Conservation (phyloP, 2,888 invertebrate genomes). For the Rhagonycha fulva region DNA sequence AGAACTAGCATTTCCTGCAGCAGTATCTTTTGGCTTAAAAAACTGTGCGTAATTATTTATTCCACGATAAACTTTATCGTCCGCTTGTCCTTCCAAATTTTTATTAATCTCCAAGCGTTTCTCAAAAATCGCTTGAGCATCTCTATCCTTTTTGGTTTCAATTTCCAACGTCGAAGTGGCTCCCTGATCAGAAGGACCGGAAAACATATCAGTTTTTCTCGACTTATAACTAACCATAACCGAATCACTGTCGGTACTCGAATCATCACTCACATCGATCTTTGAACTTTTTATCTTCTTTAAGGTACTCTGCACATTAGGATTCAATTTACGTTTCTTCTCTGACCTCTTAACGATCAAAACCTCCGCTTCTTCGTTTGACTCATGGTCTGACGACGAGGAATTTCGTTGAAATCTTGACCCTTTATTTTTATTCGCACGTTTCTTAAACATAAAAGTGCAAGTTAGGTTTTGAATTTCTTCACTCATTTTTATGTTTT, state of each 20-base stretch:
- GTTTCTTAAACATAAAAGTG: conserved; percentile 65
- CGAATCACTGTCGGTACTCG: conserved; percentile 45
- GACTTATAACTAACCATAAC: conserved; percentile 70
- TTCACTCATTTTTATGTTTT: not conserved
- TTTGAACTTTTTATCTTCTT: conserved; percentile 45
- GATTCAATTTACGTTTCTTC: conserved; percentile 65
- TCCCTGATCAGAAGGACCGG: conserved; percentile 82
- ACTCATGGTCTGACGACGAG: conserved; percentile 62
- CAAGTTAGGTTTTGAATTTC: conserved; percentile 33
- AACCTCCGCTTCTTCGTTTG: conserved; percentile 69
- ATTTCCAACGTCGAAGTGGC: conserved; percentile 90
- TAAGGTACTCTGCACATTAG: conserved; percentile 65
- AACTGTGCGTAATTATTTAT: conserved; percentile 93
- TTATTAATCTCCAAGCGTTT: conserved; percentile 89
- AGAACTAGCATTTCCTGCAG: conserved; percentile 94
- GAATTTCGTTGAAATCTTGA: conserved; percentile 65
- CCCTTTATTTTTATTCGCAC: conserved; percentile 63
- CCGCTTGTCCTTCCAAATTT: conserved; percentile 81
- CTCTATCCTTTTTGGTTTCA: conserved; percentile 88
- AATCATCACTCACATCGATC: conserved; percentile 40
- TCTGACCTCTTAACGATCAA: conserved; percentile 69
- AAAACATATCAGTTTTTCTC: conserved; percentile 63
- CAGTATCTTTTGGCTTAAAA: conserved; percentile 94
- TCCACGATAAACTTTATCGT: conserved; percentile 94
- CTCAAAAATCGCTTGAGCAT: conserved; percentile 95